phyloP scores from a whole-genome alignment of 1,140 invertebrate genomes.

The Neuroterus valhalla region DNA sequence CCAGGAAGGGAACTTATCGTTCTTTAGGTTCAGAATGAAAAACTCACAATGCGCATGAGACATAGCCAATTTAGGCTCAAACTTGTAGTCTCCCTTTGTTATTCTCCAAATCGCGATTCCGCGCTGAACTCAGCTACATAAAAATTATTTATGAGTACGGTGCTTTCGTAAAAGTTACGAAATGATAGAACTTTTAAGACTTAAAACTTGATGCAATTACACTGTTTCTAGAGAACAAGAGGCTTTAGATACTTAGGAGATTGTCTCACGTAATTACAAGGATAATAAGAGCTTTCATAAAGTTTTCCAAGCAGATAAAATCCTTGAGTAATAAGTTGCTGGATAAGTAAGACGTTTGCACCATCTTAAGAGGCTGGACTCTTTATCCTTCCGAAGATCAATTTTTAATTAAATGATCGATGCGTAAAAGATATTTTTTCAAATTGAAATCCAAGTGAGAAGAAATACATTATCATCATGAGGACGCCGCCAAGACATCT shows the following conservation, averaged over 20 bases:
- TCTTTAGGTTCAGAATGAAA: background rate
- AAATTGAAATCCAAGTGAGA: too few species aligned
- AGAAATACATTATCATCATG: too few species aligned
- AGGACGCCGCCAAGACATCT: too few species aligned
- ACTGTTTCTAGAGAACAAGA: conserved; percentile 14
- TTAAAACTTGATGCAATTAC: background rate
- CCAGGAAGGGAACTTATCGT: too few species aligned
- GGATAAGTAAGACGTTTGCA: background rate
- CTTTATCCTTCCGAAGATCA: background rate
- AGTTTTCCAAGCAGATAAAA: background rate
- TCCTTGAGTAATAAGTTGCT: background rate
- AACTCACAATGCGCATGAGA: background rate
- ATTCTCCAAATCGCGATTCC: background rate
- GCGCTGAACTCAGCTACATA: background rate
- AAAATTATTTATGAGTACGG: background rate
- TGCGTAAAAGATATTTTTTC: too few species aligned
- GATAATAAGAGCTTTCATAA: conserved; percentile 7
- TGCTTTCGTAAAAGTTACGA: background rate
- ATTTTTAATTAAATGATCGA: background rate
- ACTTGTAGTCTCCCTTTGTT: background rate
- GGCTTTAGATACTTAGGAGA: background rate
- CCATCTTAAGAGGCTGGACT: background rate
- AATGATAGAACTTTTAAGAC: background rate
- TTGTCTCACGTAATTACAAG: conserved; percentile 6
- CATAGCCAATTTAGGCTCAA: background rate